Evolutionary conservation across 2,113 vertebrate species (phyloP).

Genomic region (Otis tarda): DNA sequence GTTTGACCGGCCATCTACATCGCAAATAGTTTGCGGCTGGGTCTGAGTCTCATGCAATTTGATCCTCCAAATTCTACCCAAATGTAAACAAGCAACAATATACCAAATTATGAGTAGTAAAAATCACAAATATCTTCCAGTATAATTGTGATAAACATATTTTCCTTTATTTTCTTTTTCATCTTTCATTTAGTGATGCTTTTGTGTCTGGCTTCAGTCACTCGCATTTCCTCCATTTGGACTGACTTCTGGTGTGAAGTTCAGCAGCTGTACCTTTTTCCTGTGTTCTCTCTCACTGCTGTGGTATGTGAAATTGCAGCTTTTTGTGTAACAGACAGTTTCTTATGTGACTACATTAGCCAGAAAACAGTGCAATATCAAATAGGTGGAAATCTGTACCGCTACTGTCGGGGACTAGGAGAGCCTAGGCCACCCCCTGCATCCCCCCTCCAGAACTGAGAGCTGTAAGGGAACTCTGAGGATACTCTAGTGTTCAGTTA

Average conservation of each 20-base stretch:
- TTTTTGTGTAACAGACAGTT: constrained; percentile 16
- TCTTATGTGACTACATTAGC: neutral
- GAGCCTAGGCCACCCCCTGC: neutral
- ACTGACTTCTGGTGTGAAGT: constrained; percentile 31
- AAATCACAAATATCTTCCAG: neutral
- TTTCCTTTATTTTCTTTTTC: neutral
- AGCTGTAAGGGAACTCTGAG: neutral
- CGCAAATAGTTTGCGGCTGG: neutral
- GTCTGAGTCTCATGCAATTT: neutral
- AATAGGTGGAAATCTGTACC: neutral
- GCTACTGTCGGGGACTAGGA: neutral
- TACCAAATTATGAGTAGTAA: neutral
- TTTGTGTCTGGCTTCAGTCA: constrained; percentile 6
- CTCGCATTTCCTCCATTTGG: neutral
- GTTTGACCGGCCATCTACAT: accelerated
- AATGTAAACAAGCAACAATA: neutral
- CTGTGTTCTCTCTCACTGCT: constrained; percentile 27
- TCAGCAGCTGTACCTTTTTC: constrained; percentile 31
- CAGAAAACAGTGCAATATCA: neutral
- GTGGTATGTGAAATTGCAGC: constrained; percentile 7
- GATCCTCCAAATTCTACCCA: neutral
- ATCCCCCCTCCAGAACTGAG: neutral
- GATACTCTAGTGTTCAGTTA: neutral
- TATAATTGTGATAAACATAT: neutral
- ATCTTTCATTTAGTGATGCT: neutral